Percentiles rank a stretch among this genome's conserved stretches.
These are phyloP conservation scores for Megalops cyprinoides DNA, from an alignment of 2,797 vertebrate species.

Conservation along the genomic window DNA sequence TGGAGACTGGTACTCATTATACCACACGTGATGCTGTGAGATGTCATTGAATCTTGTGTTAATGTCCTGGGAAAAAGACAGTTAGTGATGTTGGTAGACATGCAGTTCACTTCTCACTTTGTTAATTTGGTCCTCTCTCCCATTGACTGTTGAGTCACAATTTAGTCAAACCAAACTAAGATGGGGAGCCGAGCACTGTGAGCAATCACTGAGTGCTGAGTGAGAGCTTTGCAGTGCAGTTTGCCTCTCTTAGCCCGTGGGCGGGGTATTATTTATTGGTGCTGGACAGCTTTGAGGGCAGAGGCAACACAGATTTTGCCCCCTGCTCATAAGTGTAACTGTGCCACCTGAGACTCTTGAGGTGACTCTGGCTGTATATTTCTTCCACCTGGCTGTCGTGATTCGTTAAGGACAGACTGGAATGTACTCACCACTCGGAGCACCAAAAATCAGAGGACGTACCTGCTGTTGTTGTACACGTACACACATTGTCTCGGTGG, in stretches of 20 bases:
- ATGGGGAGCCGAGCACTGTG: too few species aligned
- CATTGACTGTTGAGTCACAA: not conserved
- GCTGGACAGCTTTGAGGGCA: too few species aligned
- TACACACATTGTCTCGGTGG: too few species aligned
- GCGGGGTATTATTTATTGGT: too few species aligned
- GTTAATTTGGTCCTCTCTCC: not conserved
- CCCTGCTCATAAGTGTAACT: too few species aligned
- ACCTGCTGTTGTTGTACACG: not conserved
- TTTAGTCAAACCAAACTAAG: too few species aligned
- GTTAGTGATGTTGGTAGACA: not conserved
- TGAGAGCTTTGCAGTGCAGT: slow-evolving; percentile 2
- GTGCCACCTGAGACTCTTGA: slow-evolving; percentile 9
- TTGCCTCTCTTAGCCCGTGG: too few species aligned
- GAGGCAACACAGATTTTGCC: too few species aligned
- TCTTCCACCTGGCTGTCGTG: not conserved
- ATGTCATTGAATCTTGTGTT: not conserved
- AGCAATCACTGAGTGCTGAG: slow-evolving; percentile 12
- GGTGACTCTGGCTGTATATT: slow-evolving; percentile 6
- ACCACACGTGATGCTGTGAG: not conserved
- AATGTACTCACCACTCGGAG: too few species aligned
- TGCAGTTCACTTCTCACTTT: not conserved
- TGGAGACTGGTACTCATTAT: not conserved
- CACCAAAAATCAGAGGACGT: not conserved
- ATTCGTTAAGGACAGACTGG: too few species aligned
- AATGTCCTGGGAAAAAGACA: not conserved